Base-by-base conservation (phyloP, 2,797 vertebrate genomes). In the Cryptoblepharus egeriae region DNA sequence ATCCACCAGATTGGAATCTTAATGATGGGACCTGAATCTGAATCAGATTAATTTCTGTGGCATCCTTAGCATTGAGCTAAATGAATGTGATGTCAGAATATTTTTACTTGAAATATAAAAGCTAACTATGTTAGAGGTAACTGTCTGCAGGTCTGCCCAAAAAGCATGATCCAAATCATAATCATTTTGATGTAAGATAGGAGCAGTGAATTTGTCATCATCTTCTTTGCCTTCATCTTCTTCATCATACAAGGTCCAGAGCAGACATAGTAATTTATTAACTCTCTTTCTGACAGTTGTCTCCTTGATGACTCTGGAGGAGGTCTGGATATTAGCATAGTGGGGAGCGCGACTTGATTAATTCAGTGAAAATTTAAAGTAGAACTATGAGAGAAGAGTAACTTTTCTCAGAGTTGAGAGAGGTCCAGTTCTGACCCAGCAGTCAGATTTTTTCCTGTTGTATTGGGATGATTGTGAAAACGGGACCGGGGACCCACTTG, bases 281-380 rank as follows among this genome's bases (percentile, higher is more conserved):
- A 28, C 28, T 52, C 22, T 49, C 42, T 45, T 80, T 64, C 37
- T 73, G 68, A 63, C 57, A 63, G 57, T 57, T 71, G 37, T 72
- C 67, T 49, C 57, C 55, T 80, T 80, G 68, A 49, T 72, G 26
- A n/a, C 57, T 80, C 39, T 72, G 68, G 78, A 60, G 37, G 39
- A 71, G 61, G 70, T 73, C 42, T 81, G 24, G 39, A 28, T 74
- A 81, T 73, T 73, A 81, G 30, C 45, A 81, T 64, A 81, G 61
- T 65, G 22, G 45, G 39, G 45, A 74, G 52, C 65, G 30, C 26
- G 55, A 8, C 32, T 64, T 80, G 68, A 45, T 80, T 65, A 81
- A 67, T 75, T 67, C 32, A 30, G 20, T n/a, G 28, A 42, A 81
- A 18, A 68, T 67, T 39, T 65, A n/a, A 1, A 67, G 22, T 57